Base-by-base conservation (phyloP, 2,113 vertebrate species). In the Typhlomys cinereus region DNA sequence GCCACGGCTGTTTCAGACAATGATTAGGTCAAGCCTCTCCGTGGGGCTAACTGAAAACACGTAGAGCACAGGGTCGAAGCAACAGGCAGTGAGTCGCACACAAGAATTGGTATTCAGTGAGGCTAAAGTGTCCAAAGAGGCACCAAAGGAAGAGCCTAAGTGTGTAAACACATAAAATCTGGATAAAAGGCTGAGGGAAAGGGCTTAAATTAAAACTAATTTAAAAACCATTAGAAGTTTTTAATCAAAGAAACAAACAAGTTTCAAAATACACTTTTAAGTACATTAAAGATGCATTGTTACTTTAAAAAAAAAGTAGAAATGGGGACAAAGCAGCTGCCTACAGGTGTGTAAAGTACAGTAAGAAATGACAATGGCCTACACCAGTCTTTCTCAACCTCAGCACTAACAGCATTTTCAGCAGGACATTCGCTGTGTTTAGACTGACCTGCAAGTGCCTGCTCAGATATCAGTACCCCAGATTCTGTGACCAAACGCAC, bases 171-270 rank as follows among this genome's bases (percentile, higher is more conserved):
- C 29, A 46, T 0, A 31, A 50, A 83, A 29, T 36, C 48, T 61
- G 61, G 44, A 61, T 54, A 27, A 81, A 90, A 82, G 14, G 54
- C 71, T 81, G 81, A 44, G 25, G 14, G 41, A 50, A 94, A 75
- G 34, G 10, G 17, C 54, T 36, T 44, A 27, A 41, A 15, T 29
- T 76, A 80, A 70, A 73, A 18, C 69, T 96, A 82, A 57, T 88
- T 78, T 29, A 84, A 90, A 93, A 82, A 34, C 39, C 39, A 73
- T 34, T 57, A 82, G 1, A 67, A 15, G 27, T 81, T 84, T 84
- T 85, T 73, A 62, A 81, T 73, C 36, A 89, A 94, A 81, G 15
- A 89, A 79, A 76, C 7, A 57, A 79, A 69, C 17, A 27, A n/a
- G 50, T 50, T 50, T 89, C 27, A 50, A 87, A 93, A 52, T 36